Conservation (phyloP, 2,113 vertebrate species). For the Gambusia holbrooki region DNA sequence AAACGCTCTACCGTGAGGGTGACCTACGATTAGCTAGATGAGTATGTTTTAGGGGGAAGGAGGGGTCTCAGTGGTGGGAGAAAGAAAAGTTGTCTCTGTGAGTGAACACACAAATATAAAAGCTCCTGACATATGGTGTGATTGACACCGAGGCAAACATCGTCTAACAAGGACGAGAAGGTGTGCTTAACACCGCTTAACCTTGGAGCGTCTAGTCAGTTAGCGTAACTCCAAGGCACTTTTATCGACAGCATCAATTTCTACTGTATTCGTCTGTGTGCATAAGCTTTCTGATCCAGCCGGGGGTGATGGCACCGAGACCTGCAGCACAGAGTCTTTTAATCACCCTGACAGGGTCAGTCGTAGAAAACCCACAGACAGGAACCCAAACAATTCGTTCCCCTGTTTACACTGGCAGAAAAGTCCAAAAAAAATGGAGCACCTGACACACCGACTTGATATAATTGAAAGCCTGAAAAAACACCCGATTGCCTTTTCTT, state of each 20-base stretch:
- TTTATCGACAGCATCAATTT: conserved; percentile 77
- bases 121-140: conserved; percentile 81
- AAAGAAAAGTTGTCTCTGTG: conserved; percentile 68
- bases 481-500: conserved; percentile 56
- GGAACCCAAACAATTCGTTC: conserved; percentile 69
- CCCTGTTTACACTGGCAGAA: conserved; percentile 61
- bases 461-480: conserved; percentile 64
- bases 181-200: conserved; percentile 82
- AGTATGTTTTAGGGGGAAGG: conserved; percentile 23
- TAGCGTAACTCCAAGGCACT: conserved; percentile 73
- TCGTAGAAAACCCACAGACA: conserved; percentile 60
- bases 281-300: conserved; percentile 71
- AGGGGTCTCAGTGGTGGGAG: conserved; percentile 13
- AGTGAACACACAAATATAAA: conserved; percentile 87
- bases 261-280: conserved; percentile 52
- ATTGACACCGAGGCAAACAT: conserved; percentile 81
- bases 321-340: conserved; percentile 47
- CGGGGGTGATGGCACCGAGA: conserved; percentile 52
- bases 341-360: conserved; percentile 71
- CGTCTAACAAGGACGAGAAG: conserved; percentile 69
- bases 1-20: conserved; percentile 86
- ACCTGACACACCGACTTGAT: conserved; percentile 48
- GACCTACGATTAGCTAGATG: conserved; percentile 72
- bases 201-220: conserved; percentile 79
- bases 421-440: conserved; percentile 29